A percentile compares a stretch with the other conserved stretches of the same genome.
These are phyloP conservation scores for Hemistola chrysoprasaria DNA, from an alignment of 2,888 invertebrate species.

Conservation along the genomic window DNA sequence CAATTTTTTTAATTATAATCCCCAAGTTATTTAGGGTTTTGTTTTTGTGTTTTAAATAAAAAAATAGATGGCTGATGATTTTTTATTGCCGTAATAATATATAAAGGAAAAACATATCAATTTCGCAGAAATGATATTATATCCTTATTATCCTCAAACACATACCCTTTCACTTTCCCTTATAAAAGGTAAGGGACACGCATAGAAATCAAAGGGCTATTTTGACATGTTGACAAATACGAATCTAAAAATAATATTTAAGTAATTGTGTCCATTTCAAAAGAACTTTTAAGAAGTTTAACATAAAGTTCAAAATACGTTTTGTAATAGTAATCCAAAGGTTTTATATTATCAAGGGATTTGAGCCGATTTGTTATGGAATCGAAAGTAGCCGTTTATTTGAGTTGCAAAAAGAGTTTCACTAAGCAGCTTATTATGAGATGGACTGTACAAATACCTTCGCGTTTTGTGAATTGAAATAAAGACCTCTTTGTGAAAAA, in stretches of 20 bases:
- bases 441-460: conserved; percentile 32
- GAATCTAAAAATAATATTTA: conserved; percentile 61
- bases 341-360: conserved; percentile 67
- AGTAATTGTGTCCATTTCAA: conserved; percentile 16
- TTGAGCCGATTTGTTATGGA: conserved; percentile 66
- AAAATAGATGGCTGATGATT: no score
- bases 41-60: no score
- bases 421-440: conserved; percentile 47
- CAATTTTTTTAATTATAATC: no score
- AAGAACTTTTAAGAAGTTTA: neutral
- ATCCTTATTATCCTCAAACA: conserved; percentile 22
- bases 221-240: conserved; percentile 77
- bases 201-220: conserved; percentile 75
- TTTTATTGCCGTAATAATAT: no score
- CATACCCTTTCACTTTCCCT: conserved; percentile 23
- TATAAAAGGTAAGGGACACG: conserved; percentile 55
- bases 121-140: conserved; percentile 66
- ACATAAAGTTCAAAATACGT: conserved; percentile 29
- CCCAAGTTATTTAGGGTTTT: no score
- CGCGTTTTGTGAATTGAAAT: conserved; percentile 12
- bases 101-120: conserved; percentile 29
- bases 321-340: conserved; percentile 41
- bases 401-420: conserved; percentile 39
- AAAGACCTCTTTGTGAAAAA: neutral
- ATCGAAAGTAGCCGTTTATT: conserved; percentile 50